Base-by-base conservation (phyloP, 2,113 vertebrate genomes). In the Chaenogobius annularis region DNA sequence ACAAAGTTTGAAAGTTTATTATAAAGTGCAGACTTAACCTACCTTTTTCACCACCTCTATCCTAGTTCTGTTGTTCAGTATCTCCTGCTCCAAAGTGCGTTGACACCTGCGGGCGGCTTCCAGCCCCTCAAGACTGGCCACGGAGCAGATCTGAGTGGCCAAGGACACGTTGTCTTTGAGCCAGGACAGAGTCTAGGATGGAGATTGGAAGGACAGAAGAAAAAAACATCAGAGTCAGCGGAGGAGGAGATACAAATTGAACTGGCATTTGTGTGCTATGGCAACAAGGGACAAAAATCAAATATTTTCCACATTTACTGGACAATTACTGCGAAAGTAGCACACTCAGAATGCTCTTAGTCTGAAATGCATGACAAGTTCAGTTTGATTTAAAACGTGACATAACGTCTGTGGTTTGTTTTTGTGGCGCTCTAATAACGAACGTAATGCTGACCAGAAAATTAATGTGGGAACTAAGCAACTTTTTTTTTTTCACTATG, bases 171-270 rank as follows among this genome's bases (percentile, higher is more conserved):
- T 92, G 47, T 93, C 90, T 73, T 93, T 94, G 52, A 94, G 89
- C 93, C 93, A 94, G 67, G 89, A 87, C 80, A 94, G 83, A 62
- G 91, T 94, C 93, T 93, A 75, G 52, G 43, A 67, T 37, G 58
- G 74, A 47, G 50, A 74, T 47, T 35, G 56, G 58, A 61, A 56
- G 35, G 35, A 20, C 19, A 31, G 48, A n/a, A 23, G 35, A 19
- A 63, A 40, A 63, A 63, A 17, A 35, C 26, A 61, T 35, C 35
- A 47, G 31, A 40, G 66, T 35, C 47, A 52, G 26, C 47, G 14
- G 15, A 37, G 17, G 10, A 68, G 66, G n/a, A 35, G 47, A 54
- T 22, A 66, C n/a, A 66, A 44, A 44, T n/a, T 54, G 47, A 70
- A 5, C 66, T 23, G 4, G 56, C 56, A 67, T 61, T 61, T 61